Base-by-base conservation (phyloP, 2,797 vertebrate genomes). In the Eulemur albifrons region DNA sequence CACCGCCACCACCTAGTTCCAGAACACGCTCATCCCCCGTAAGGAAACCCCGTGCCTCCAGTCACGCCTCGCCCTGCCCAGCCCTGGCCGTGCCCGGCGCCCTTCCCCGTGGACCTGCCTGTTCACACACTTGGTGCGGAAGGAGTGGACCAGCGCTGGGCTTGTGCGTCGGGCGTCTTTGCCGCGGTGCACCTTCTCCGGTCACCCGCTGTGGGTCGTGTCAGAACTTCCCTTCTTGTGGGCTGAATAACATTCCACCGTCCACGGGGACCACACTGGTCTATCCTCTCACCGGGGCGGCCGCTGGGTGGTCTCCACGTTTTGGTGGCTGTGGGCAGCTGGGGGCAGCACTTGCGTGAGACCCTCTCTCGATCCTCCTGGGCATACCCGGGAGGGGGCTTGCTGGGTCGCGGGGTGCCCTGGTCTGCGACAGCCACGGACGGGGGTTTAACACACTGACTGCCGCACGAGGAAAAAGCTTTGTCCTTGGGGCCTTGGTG, bases 391-490 rank as follows among this genome's bases (percentile, higher is more conserved):
- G 23, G 59, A 5, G 23, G 23, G 69, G 32, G 10, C 17, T 10
- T 0, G 3, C 23, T 3, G 30, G 52, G 52, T 23, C 3, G 0
- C n/a, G 10, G 13, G 23, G n/a, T 2, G 8, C 14, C 1, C 15
- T 32, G 2, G 38, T 43, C 38, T 3, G 4, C 3, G 4, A 5
- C 20, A 50, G 10, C 75, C 27, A 5, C 14, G 12, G 32, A 1
- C 14, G 1, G 10, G 8, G 13, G 21, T 54, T 23, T 23, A 57
- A 21, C 54, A 57, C 54, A 8, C 54, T 10, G 54, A 23, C 54
- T 57, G 21, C 54, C 20, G 0, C 21, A 3, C 3, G 8, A 25
- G 54, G 3, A 57, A 57, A 57, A 57, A 25, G 21, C 10, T 1
- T 57, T 25, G 43, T 57, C 21, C 54, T 23, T 57, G 54, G 54